These are phyloP conservation scores for Muscidifurax raptorellus DNA, from an alignment of 1,140 invertebrate genomes.

Conservation along the genomic window DNA sequence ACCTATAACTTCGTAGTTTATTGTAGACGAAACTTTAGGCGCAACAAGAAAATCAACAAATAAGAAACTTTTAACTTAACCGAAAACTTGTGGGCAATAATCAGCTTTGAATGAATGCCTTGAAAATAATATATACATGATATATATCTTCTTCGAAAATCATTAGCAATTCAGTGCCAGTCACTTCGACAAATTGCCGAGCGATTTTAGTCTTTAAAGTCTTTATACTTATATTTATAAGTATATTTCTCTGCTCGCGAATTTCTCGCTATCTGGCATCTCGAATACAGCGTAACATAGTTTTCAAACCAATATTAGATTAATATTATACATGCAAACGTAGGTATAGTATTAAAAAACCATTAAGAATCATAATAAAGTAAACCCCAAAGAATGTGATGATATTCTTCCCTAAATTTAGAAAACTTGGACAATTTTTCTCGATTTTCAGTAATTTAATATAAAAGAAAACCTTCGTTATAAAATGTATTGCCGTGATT, in stretches of 20 bases:
- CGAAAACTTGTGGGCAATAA: conserved; percentile 3
- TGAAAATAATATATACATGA: conserved; percentile 1
- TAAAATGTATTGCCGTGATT: not conserved
- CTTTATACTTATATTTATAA: too few species aligned
- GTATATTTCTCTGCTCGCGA: not conserved
- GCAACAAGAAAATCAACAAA: not conserved
- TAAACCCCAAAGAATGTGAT: not conserved
- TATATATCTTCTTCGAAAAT: not conserved
- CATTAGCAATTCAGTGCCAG: not conserved
- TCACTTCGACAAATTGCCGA: not conserved
- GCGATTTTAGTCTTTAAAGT: not conserved
- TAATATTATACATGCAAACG: not conserved
- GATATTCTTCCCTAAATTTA: not conserved
- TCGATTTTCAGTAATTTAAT: conserved; percentile 17
- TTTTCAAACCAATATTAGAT: not conserved
- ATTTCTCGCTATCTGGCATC: not conserved
- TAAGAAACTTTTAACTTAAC: too few species aligned
- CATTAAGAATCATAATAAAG: conserved; percentile 15
- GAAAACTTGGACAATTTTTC: conserved; percentile 1
- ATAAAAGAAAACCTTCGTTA: not conserved
- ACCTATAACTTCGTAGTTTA: not conserved
- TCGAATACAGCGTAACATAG: not conserved
- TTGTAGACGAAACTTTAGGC: not conserved
- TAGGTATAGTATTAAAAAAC: not conserved
- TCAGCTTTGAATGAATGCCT: not conserved